A percentile compares a stretch with the other conserved stretches of the same genome.
Conservation (phyloP, 2,113 vertebrate species). For the Illadopsis cleaveri region DNA sequence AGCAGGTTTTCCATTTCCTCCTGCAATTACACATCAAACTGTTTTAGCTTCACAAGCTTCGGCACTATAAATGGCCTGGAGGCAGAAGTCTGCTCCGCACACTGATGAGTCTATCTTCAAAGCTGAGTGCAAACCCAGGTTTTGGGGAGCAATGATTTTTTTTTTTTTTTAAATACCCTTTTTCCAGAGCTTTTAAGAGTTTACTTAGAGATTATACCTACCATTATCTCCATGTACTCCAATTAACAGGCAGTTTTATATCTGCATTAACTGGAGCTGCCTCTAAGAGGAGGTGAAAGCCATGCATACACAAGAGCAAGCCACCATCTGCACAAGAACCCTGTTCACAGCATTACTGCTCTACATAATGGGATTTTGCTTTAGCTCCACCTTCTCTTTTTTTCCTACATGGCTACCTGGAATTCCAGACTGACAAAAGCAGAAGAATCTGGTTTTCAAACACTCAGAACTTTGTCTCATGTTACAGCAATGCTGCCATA, state of each 20-base stretch:
- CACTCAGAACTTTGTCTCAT: background rate
- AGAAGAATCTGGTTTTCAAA: background rate
- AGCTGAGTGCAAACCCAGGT: conserved; percentile 63
- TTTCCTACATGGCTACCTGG: background rate
- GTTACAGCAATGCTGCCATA: accelerated
- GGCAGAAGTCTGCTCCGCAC: conserved; percentile 74
- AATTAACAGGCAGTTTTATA: conserved; percentile 50
- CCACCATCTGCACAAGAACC: background rate
- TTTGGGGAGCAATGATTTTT: conserved; percentile 11
- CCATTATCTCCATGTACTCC: conserved; percentile 41
- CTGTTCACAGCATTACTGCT: background rate
- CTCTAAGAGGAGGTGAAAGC: conserved; percentile 21
- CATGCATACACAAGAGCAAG: background rate
- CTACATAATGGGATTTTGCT: background rate
- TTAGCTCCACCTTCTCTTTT: background rate
- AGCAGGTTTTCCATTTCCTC: conserved; percentile 81
- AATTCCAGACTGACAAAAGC: background rate
- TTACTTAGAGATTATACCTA: conserved; percentile 35
- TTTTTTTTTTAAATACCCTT: conserved; percentile 23
- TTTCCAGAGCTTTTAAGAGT: conserved; percentile 42
- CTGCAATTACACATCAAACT: conserved; percentile 83
- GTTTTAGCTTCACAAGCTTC: conserved; percentile 77
- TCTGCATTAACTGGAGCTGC: conserved; percentile 1
- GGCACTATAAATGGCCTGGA: conserved; percentile 73
- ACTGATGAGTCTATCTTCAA: conserved; percentile 70